Base-by-base conservation (phyloP, 2,113 vertebrate genomes). In the Oncorhynchus kisutch region DNA sequence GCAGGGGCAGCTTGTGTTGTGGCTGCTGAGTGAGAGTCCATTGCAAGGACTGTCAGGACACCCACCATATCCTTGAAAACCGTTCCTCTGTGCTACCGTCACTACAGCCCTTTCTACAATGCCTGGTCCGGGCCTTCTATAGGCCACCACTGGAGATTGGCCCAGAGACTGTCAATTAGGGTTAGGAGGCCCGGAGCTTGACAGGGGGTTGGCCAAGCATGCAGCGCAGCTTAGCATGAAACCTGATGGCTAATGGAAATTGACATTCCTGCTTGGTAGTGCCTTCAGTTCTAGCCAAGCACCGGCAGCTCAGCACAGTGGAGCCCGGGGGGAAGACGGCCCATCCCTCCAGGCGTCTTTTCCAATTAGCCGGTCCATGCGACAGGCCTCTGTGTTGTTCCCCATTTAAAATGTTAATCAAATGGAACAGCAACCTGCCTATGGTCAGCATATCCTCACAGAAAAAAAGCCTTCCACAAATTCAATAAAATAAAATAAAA, bases 331-430 rank as follows among this genome's bases (percentile, higher is more conserved):
- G 73, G 75, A 67, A 60, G 51, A 62, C 72, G 25, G 39, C 67
- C 76, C 34, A 78, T 24, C 74, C 75, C 82, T 82, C 76, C 72
- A 71, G 62, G 83, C 62, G 67, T 71, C 65, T 27, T 34, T 31
- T 68, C 81, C 75, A 83, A 78, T 88, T 86, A 83, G 72, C 73
- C 29, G 29, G 59, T 71, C 82, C 73, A 74, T 65, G 79, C 70
- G 51, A 70, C 34, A 73, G 75, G 71, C 59, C 70, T 78, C 75
- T 81, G 75, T 82, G 14, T 83, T 80, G 82, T 80, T 76, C 80
- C 74, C 64, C 74, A 81, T 84, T 86, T 86, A 84, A 76, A 82
- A 83, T 85, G 76, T 81, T 85, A 86, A 84, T 85, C 72, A 74
- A 78, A 78, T 71, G 71, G 69, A 82, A 80, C 69, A 78, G 69